Base-by-base conservation (phyloP, 2,888 invertebrate species). In the Sipunculus nudus region DNA sequence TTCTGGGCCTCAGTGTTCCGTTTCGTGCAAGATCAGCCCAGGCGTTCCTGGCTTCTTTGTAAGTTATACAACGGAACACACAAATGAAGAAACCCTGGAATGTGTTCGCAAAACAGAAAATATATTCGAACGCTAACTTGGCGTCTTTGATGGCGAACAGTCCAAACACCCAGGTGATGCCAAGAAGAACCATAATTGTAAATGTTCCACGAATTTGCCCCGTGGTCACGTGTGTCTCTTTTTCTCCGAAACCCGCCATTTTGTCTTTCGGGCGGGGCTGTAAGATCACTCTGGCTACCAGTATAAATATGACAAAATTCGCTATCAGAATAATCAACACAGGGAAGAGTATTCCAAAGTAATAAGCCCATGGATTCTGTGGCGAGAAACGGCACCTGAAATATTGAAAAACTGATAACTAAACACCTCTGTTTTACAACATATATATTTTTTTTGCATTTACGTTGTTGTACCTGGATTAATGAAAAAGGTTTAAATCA, bases 311-410 rank as follows among this genome's bases (percentile, higher is more conserved):
- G 26, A 54, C 10, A 13, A 48, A n/a, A 23, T 19, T 26, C 10
- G 38, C 39, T 39, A 48, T 10, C 38, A 38, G 40, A 21, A 56
- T 8, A 19, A 28, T 39, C 3, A 21, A 4, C 10, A 45, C 32
- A 19, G 48, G 40, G 38, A 72, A 82, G n/a, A 86, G 71, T 38
- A 85, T 80, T 0, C 84, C 70, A 1, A 75, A 67, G 68, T 85
- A 85, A 70, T 85, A 86, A 2, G 84, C 78, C 16, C 76, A 68
- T 0, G 76, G 73, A 54, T 82, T 79, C 16, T 73, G 69, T 10
- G 80, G 70, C 0, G 84, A 83, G 48, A 86, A 74, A 63, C 84
- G 78, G 66, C 86, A 86, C 48, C 83, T 83, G 75, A 23, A 77
- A 76, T n/a, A 41, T 38, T n/a, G n/a, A n/a, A n/a, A n/a, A n/a